Conservation (phyloP, 2,113 vertebrate species). For the Toxotes jaculatrix region DNA sequence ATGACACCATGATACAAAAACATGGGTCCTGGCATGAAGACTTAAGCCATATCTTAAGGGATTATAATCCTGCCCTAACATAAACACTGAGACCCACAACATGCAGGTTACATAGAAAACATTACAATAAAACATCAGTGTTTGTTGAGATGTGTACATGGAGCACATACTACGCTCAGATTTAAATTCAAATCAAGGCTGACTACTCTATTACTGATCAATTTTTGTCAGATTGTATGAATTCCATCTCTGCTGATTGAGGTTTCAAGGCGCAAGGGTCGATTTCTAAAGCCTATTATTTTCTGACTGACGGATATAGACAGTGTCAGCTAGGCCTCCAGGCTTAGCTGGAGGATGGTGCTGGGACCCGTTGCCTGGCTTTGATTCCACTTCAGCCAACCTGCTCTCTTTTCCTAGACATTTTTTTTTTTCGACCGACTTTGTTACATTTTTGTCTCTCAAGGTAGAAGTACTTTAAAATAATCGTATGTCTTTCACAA, state of each 20-base stretch:
- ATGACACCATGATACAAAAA: constrained; percentile 6
- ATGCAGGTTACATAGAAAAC: neutral
- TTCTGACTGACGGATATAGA: constrained; percentile 76
- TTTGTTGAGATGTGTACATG: constrained; percentile 6
- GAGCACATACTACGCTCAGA: constrained; percentile 5
- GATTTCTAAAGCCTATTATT: constrained; percentile 78
- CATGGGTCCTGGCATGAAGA: constrained; percentile 4
- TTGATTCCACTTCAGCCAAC: constrained; percentile 72
- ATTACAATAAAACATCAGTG: neutral
- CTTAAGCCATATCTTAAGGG: constrained; percentile 5
- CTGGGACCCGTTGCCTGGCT: constrained; percentile 61
- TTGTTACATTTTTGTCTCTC: constrained; percentile 58
- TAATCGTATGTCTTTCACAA: constrained; percentile 48
- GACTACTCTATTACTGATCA: constrained; percentile 62
- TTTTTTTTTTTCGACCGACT: constrained; percentile 41
- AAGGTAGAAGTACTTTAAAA: constrained; percentile 55
- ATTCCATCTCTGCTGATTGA: constrained; percentile 64
- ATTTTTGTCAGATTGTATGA: constrained; percentile 68
- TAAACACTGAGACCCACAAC: neutral
- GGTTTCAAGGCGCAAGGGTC: constrained; percentile 63
- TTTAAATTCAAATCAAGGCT: constrained; percentile 39
- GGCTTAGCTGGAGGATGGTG: constrained; percentile 73
- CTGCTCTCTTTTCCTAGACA: constrained; percentile 43
- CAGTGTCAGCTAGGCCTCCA: constrained; percentile 74
- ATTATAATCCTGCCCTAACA: neutral